Evolutionary conservation across 2,888 invertebrate genomes (phyloP).

Genomic region (Parnassius glacialis): DNA sequence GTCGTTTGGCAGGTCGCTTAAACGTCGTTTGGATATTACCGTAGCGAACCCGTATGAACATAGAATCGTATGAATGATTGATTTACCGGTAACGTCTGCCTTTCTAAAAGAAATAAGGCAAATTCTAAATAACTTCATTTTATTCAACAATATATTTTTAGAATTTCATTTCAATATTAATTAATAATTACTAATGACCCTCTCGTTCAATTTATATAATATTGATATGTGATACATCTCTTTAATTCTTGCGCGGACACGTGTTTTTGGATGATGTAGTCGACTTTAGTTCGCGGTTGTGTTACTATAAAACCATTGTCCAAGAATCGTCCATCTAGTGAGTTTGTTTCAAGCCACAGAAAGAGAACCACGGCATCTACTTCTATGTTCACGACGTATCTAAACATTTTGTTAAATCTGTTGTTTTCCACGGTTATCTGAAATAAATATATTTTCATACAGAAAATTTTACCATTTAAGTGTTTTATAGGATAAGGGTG

Average conservation of each 20-base stretch:
- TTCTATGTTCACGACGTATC: slow-evolving; percentile 47
- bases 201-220: slow-evolving; percentile 48
- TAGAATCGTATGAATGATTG: no score
- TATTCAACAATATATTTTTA: no score
- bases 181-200: no score
- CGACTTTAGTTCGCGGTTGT: slow-evolving; percentile 39
- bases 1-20: no score
- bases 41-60: no score
- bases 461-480: neutral
- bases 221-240: slow-evolving; percentile 54
- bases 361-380: slow-evolving; percentile 83
- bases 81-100: no score
- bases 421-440: slow-evolving; percentile 50
- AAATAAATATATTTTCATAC: neutral
- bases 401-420: slow-evolving; percentile 20
- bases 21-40: no score
- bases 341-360: slow-evolving; percentile 84
- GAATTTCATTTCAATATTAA: no score
- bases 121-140: neutral
- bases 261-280: slow-evolving; percentile 40
- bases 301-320: slow-evolving; percentile 87
- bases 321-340: slow-evolving; percentile 83
- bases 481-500: no score
- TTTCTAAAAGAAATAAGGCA: neutral
- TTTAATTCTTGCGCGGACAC: slow-evolving; percentile 44